Conservation (phyloP, 1,140 invertebrate species). For the Papilio glaucus region DNA sequence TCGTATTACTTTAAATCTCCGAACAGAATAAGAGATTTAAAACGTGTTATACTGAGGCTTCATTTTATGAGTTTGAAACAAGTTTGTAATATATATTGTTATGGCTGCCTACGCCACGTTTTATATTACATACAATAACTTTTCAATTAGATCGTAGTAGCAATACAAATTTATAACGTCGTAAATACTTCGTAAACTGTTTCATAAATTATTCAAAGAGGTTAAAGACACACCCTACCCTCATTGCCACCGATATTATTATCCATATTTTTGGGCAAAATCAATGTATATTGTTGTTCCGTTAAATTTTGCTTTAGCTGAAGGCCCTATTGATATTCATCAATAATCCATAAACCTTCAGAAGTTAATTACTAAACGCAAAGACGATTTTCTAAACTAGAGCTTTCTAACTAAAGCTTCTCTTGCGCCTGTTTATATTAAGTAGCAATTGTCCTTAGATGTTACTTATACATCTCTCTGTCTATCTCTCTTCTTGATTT, state of each 20-base stretch:
- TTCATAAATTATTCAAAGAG: conserved; percentile 19
- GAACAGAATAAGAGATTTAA: conserved; percentile 12
- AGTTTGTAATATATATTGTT: neutral
- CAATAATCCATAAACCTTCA: too few species aligned
- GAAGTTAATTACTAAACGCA: too few species aligned
- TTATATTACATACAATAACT: conserved; percentile 10
- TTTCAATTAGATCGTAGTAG: conserved; percentile 19
- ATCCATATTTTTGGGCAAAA: neutral
- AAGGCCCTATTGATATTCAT: too few species aligned
- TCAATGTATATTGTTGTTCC: neutral
- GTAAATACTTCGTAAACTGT: conserved; percentile 8
- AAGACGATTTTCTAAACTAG: too few species aligned
- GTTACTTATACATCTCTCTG: too few species aligned
- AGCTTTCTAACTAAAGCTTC: neutral
- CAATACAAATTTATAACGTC: conserved; percentile 10
- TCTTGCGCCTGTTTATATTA: neutral
- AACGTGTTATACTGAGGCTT: neutral
- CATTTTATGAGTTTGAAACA: neutral
- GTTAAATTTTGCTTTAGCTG: neutral
- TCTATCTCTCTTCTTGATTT: too few species aligned
- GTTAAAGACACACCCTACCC: conserved; percentile 4
- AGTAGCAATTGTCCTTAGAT: neutral
- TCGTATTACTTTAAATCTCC: conserved; percentile 29
- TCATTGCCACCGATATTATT: conserved; percentile 2
- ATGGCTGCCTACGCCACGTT: neutral